Evolutionary conservation across 2,888 invertebrate species (phyloP).

Genomic region (Esperia sulphurella): DNA sequence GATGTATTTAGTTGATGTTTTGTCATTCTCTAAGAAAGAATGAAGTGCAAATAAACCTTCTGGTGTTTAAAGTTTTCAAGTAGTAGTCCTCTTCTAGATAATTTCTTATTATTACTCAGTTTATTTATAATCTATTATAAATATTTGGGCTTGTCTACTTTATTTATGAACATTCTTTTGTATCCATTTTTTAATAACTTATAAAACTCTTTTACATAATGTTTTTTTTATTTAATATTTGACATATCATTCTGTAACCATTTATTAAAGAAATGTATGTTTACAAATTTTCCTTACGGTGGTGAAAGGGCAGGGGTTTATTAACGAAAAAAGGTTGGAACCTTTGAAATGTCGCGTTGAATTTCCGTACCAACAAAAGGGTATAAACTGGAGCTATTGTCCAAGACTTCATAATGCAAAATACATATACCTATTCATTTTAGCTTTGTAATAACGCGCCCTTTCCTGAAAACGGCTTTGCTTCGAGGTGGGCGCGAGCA

Average conservation of each 20-base stretch:
- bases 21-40: too few relatives aligned
- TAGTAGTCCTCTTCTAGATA: too few relatives aligned
- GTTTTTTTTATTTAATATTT: neutral
- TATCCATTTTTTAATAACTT: too few relatives aligned
- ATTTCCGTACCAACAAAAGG: conserved; percentile 50
- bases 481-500: conserved; percentile 57
- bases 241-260: neutral
- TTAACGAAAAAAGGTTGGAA: conserved; percentile 37
- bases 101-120: too few relatives aligned
- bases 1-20: too few relatives aligned
- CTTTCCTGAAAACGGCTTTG: conserved; percentile 63
- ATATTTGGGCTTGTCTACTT: too few relatives aligned
- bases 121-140: too few relatives aligned
- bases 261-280: neutral
- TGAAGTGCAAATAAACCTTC: too few relatives aligned
- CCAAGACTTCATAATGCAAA: conserved; percentile 56
- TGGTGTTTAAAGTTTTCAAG: too few relatives aligned
- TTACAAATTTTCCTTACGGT: neutral
- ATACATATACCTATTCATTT: conserved; percentile 64
- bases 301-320: conserved; percentile 32
- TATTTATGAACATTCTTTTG: too few relatives aligned
- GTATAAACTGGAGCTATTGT: conserved; percentile 53
- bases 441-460: conserved; percentile 65
- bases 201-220: too few relatives aligned
- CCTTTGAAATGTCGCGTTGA: conserved; percentile 41